phyloP scores from a whole-genome alignment of 2,888 invertebrate genomes.

The Cabera pusaria region DNA sequence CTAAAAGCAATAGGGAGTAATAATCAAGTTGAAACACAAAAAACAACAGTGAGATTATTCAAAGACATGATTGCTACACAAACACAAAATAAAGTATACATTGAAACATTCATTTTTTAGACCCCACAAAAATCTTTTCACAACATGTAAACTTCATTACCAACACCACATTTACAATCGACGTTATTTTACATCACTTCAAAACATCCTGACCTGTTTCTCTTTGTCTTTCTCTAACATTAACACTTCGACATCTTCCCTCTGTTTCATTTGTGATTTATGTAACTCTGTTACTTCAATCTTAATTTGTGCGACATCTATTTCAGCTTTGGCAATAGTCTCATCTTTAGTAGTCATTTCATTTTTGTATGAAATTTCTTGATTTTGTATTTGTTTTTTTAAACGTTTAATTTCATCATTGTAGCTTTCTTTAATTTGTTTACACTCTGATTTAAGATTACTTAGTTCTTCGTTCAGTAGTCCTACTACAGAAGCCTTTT shows the following conservation, averaged over 20 bases:
- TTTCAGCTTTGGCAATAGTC: slow-evolving; percentile 39
- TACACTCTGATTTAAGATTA: slow-evolving; percentile 40
- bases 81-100: no score
- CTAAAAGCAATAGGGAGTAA: no score
- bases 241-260: slow-evolving; percentile 45
- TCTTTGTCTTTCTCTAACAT: slow-evolving; percentile 54
- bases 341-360: slow-evolving; percentile 46
- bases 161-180: slow-evolving; percentile 24
- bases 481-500: slow-evolving; percentile 41
- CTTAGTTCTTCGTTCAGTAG: slow-evolving; percentile 47
- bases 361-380: slow-evolving; percentile 36
- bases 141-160: no score
- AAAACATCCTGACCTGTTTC: slow-evolving; percentile 60
- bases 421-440: slow-evolving; percentile 46
- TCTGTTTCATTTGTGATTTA: slow-evolving; percentile 49
- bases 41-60: no score
- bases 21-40: no score
- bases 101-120: no score
- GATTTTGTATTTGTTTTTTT: slow-evolving; percentile 42
- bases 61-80: no score
- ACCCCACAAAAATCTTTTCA: no score
- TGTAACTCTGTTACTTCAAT: slow-evolving; percentile 48
- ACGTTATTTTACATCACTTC: slow-evolving; percentile 30
- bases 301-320: slow-evolving; percentile 44
- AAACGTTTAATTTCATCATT: slow-evolving; percentile 50